These are phyloP conservation scores for Epistrophe grossulariae DNA, from an alignment of 2,888 invertebrate species.

Conservation along the genomic window DNA sequence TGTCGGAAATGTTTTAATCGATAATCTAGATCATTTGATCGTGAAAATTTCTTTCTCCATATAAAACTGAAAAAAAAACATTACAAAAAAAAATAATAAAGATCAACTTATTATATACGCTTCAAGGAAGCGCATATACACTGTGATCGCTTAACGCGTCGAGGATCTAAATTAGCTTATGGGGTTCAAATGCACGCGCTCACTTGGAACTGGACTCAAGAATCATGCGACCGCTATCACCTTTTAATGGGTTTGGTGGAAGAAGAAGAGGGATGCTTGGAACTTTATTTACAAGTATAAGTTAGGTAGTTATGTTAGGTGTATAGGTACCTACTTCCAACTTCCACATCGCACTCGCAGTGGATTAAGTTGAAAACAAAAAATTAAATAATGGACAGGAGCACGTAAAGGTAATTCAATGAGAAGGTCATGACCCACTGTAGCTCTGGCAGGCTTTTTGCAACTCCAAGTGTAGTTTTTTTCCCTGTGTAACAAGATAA, in stretches of 20 bases:
- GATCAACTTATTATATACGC: constrained; percentile 48
- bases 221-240: constrained; percentile 39
- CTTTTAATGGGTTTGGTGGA: constrained; percentile 10
- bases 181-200: constrained; percentile 67
- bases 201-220: constrained; percentile 11
- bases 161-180: constrained; percentile 76
- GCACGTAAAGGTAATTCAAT: constrained; percentile 69
- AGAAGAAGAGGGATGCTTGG: not conserved
- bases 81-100: not conserved
- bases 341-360: not conserved
- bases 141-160: constrained; percentile 68
- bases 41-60: constrained; percentile 54
- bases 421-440: constrained; percentile 65
- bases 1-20: constrained; percentile 75
- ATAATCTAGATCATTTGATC: constrained; percentile 75
- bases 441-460: constrained; percentile 59
- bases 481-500: constrained; percentile 48
- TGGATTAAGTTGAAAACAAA: constrained; percentile 6
- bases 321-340: not conserved
- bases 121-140: constrained; percentile 59
- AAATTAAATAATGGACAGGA: constrained; percentile 60
- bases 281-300: not conserved
- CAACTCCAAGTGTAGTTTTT: constrained; percentile 62
- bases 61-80: not conserved
- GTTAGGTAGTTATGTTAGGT: not conserved